Percentiles rank a stretch among this genome's conserved stretches.
These are phyloP conservation scores for Aspidiotus destructor DNA, from an alignment of 2,888 invertebrate genomes.

Conservation along the genomic window DNA sequence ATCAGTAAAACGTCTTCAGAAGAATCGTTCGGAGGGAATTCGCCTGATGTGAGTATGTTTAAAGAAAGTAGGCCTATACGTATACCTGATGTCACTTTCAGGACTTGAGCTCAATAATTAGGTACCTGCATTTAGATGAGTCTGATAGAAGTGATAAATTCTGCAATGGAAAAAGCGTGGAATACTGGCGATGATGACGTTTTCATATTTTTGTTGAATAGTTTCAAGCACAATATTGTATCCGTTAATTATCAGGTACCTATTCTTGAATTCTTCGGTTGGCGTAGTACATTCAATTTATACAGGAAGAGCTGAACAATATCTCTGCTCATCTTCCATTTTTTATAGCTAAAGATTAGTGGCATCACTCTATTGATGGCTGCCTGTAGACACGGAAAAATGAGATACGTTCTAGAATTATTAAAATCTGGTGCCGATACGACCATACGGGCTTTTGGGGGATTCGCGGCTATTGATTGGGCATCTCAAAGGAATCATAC, in stretches of 20 bases:
- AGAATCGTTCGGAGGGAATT: no score
- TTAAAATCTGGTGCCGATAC: constrained; percentile 60
- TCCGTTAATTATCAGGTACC: constrained; percentile 18
- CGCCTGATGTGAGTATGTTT: no score
- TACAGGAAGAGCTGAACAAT: not conserved
- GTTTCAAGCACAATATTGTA: constrained; percentile 18
- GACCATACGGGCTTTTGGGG: constrained; percentile 34
- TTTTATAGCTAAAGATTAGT: constrained; percentile 39
- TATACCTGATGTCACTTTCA: no score
- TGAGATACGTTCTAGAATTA: constrained; percentile 58
- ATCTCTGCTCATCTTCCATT: not conserved
- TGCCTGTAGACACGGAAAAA: constrained; percentile 61
- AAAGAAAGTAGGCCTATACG: no score
- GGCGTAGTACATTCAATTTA: no score
- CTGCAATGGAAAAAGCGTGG: constrained; percentile 22
- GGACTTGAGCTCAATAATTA: no score
- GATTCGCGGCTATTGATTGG: constrained; percentile 17
- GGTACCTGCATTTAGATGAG: not conserved
- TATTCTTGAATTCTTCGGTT: not conserved
- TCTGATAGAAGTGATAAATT: constrained; percentile 12
- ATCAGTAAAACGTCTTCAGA: no score
- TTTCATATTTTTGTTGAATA: constrained; percentile 26
- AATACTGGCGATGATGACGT: constrained; percentile 18
- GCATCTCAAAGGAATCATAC: constrained; percentile 12
- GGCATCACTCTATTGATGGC: constrained; percentile 67